Conservation (phyloP, 2,113 vertebrate species). For the Heterotilapia buettikoferi region DNA sequence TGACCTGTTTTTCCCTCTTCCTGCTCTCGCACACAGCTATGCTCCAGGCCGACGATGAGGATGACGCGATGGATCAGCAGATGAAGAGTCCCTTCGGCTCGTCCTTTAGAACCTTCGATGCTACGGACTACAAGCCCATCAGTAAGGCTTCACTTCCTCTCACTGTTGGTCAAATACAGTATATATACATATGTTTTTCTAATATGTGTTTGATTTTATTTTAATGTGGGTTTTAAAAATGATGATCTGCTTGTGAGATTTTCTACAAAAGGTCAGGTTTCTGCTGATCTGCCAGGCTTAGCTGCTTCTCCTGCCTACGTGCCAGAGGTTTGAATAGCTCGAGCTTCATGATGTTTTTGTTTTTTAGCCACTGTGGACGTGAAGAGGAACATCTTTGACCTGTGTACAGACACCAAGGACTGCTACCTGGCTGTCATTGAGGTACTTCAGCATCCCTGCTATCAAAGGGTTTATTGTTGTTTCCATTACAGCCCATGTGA, state of each 20-base stretch:
- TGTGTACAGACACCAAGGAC: slow-evolving; percentile 94
- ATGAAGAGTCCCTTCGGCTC: slow-evolving; percentile 97
- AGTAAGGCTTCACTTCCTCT: slow-evolving; percentile 61
- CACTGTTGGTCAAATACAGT: neutral
- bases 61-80: slow-evolving; percentile 87
- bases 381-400: slow-evolving; percentile 94
- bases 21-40: slow-evolving; percentile 73
- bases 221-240: neutral
- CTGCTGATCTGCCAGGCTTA: rapidly evolving
- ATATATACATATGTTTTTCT: no score
- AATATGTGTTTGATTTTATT: neutral
- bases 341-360: neutral
- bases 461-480: neutral
- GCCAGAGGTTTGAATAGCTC: rapidly evolving
- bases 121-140: slow-evolving; percentile 96
- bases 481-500: neutral
- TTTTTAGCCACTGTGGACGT: slow-evolving; percentile 90
- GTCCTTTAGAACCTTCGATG: slow-evolving; percentile 95
- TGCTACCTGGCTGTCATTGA: slow-evolving; percentile 96
- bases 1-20: neutral
- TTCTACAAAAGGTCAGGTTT: rapidly evolving
- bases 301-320: rapidly evolving
- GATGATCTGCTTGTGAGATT: neutral
- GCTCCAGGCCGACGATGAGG: slow-evolving; percentile 94
- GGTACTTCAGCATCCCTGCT: slow-evolving; percentile 57